phyloP scores from a whole-genome alignment of 1,140 invertebrate genomes.

The Papilio polyxenes region DNA sequence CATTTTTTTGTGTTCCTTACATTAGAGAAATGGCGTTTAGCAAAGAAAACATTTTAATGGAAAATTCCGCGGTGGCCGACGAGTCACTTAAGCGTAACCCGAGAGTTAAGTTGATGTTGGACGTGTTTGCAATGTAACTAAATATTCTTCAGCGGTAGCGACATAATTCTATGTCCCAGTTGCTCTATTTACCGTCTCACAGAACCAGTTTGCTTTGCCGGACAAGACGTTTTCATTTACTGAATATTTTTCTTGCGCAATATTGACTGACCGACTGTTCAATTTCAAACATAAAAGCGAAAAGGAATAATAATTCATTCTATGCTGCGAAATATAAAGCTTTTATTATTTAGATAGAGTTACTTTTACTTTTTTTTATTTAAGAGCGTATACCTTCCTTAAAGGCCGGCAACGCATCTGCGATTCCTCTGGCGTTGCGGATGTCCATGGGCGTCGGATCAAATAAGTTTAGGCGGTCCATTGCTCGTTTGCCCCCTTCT shows the following conservation, averaged over 20 bases:
- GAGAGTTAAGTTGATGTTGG: slow-evolving; percentile 67
- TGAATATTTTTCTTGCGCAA: slow-evolving; percentile 26
- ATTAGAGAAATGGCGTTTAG: slow-evolving; percentile 68
- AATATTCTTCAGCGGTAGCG: slow-evolving; percentile 67
- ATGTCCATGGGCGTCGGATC: no score
- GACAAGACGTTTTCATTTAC: slow-evolving; percentile 27
- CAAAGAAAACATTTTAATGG: slow-evolving; percentile 78
- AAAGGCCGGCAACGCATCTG: no score
- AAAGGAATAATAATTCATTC: background rate
- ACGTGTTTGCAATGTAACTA: slow-evolving; percentile 68
- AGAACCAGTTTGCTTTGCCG: slow-evolving; percentile 43
- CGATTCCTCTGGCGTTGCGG: no score
- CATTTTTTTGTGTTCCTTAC: slow-evolving; percentile 61
- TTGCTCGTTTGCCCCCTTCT: no score
- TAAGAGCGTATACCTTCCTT: no score
- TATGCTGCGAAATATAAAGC: background rate
- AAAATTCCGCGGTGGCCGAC: slow-evolving; percentile 73
- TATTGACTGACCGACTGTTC: slow-evolving; percentile 5
- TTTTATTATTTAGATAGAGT: background rate
- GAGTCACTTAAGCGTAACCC: slow-evolving; percentile 76
- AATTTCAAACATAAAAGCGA: background rate
- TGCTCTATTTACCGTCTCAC: slow-evolving; percentile 58
- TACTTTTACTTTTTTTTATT: no score
- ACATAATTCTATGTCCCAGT: slow-evolving; percentile 59
- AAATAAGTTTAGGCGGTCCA: no score